phyloP scores from a whole-genome alignment of 2,888 invertebrate genomes.

The Muschampia plurimacula region DNA sequence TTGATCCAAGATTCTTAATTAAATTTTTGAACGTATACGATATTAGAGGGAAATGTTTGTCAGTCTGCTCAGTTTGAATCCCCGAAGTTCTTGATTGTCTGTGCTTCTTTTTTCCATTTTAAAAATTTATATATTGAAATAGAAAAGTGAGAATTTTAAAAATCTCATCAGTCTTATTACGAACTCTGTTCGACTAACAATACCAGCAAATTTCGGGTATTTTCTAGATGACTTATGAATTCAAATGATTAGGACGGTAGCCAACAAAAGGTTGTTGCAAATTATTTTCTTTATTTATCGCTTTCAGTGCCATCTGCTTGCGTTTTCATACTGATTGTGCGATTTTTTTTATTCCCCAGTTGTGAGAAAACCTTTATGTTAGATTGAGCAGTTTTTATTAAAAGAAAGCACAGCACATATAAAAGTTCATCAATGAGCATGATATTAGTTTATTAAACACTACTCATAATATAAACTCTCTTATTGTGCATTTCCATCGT shows the following conservation, averaged over 20 bases:
- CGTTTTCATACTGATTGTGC: background rate
- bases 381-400: slow-evolving; percentile 6
- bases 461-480: background rate
- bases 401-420: background rate
- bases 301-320: background rate
- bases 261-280: slow-evolving; percentile 44
- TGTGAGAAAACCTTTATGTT: background rate
- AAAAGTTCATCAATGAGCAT: slow-evolving; percentile 4
- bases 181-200: slow-evolving; percentile 63
- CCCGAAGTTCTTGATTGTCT: slow-evolving; percentile 1
- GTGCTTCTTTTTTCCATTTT: slow-evolving; percentile 43
- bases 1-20: slow-evolving; percentile 24
- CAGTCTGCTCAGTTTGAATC: slow-evolving; percentile 58
- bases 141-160: slow-evolving; percentile 77
- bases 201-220: slow-evolving; percentile 35
- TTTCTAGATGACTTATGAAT: slow-evolving; percentile 40
- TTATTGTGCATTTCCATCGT: background rate
- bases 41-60: slow-evolving; percentile 59
- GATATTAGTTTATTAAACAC: background rate
- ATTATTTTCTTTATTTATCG: background rate
- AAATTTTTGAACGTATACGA: slow-evolving; percentile 47
- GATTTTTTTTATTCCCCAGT: background rate
- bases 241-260: slow-evolving; percentile 57
- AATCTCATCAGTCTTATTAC: slow-evolving; percentile 78
- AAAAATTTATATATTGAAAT: slow-evolving; percentile 66